Percentiles rank a stretch among this genome's conserved stretches.
These are phyloP conservation scores for Aplysina aerophoba DNA, from an alignment of 37 sponge, comb jelly and placozoan species.

Conservation along the genomic window DNA sequence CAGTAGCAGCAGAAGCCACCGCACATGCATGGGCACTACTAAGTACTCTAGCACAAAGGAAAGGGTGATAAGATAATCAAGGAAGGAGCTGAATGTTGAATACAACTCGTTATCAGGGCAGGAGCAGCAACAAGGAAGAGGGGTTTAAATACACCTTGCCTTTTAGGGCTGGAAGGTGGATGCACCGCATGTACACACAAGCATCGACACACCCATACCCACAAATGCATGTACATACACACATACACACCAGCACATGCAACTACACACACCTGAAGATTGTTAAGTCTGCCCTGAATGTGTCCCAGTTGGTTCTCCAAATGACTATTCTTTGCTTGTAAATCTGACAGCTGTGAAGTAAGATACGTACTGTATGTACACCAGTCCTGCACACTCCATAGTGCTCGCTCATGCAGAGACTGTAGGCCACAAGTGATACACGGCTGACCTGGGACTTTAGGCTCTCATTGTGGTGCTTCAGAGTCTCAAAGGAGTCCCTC, in stretches of 20 bases:
- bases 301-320: slow-evolving; percentile 40
- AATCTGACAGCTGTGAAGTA: slow-evolving; percentile 6
- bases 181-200: not conserved
- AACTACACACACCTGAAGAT: not conserved
- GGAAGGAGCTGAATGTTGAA: no score
- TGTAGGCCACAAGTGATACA: no score
- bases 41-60: no score
- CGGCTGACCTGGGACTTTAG: slow-evolving; percentile 34
- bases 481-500: slow-evolving; percentile 27
- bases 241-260: not conserved
- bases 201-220: slow-evolving; percentile 24
- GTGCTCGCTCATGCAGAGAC: not conserved
- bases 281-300: slow-evolving; percentile 31
- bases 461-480: slow-evolving; percentile 38
- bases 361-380: not conserved
- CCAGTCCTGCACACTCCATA: slow-evolving; percentile 14
- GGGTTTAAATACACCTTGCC: not conserved
- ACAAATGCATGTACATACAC: not conserved
- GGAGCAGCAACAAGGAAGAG: not conserved
- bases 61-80: not conserved
- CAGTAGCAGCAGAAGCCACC: no score
- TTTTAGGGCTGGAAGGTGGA: not conserved
- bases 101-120: not conserved
- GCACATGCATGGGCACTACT: no score
- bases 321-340: slow-evolving; percentile 54